Evolutionary conservation across 2,797 vertebrate genomes (phyloP).

Genomic region (Craterocephalus amniculus): DNA sequence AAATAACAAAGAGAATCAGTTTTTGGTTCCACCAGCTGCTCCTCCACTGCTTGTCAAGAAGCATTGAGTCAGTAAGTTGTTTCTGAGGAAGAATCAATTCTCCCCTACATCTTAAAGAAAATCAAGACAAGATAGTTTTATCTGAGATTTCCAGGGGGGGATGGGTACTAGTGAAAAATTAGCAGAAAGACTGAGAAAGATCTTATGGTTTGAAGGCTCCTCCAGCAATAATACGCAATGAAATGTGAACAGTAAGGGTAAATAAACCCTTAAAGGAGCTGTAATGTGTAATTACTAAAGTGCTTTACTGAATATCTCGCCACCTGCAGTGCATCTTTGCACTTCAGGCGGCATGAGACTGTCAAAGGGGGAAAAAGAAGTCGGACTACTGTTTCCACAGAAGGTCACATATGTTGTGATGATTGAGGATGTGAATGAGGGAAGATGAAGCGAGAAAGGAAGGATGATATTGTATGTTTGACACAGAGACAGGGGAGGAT

Average conservation of each 20-base stretch:
- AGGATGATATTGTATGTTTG: slow-evolving; percentile 59
- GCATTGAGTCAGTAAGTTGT: slow-evolving; percentile 22
- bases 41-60: slow-evolving; percentile 23
- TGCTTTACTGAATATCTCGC: slow-evolving; percentile 31
- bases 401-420: slow-evolving; percentile 57
- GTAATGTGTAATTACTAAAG: slow-evolving; percentile 29
- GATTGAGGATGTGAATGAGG: slow-evolving; percentile 65
- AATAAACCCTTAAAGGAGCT: slow-evolving; percentile 27
- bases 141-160: slow-evolving; percentile 28
- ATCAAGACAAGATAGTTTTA: slow-evolving; percentile 24
- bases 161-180: slow-evolving; percentile 10
- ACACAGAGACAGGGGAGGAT: slow-evolving; percentile 40
- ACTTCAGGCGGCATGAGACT: slow-evolving; percentile 28
- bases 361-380: slow-evolving; percentile 35
- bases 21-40: slow-evolving; percentile 49
- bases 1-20: slow-evolving; percentile 39
- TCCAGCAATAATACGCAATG: slow-evolving; percentile 35
- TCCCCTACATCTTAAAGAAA: slow-evolving; percentile 21
- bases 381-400: slow-evolving; percentile 53
- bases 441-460: slow-evolving; percentile 31
- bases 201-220: slow-evolving; percentile 16
- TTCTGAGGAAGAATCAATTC: slow-evolving; percentile 39
- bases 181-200: not conserved
- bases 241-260: slow-evolving; percentile 28
- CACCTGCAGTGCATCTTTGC: slow-evolving; percentile 38